These are phyloP conservation scores for Oppia nitens DNA, from an alignment of 1,140 invertebrate genomes.

Conservation along the genomic window DNA sequence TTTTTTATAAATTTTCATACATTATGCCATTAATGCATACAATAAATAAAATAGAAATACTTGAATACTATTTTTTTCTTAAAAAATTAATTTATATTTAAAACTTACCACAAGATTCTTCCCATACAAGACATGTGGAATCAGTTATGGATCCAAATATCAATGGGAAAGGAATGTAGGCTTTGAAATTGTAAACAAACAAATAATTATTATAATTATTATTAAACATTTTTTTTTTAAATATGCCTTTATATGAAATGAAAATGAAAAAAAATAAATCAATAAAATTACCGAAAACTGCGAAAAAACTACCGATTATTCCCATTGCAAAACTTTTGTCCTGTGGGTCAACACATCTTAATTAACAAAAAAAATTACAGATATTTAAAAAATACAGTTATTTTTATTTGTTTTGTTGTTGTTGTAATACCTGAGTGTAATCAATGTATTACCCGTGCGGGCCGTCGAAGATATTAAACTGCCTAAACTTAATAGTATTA, in stretches of 20 bases:
- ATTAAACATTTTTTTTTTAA: too few species aligned
- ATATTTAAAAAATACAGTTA: too few species aligned
- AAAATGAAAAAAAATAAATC: too few species aligned
- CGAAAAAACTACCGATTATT: conserved; percentile 17
- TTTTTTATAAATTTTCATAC: too few species aligned
- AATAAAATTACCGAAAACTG: conserved; percentile 18
- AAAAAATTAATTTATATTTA: too few species aligned
- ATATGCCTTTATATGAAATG: too few species aligned
- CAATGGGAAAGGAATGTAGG: conserved; percentile 27
- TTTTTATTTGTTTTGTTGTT: too few species aligned
- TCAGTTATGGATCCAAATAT: conserved; percentile 27
- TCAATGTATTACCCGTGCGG: neutral
- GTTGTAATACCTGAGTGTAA: too few species aligned
- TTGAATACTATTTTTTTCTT: too few species aligned
- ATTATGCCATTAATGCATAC: too few species aligned
- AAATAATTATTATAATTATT: too few species aligned
- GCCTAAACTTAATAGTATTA: neutral
- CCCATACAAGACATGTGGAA: conserved; percentile 26
- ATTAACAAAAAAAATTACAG: conserved; percentile 6
- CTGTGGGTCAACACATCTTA: conserved; percentile 20
- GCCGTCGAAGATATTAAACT: conserved; percentile 3
- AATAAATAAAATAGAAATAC: too few species aligned
- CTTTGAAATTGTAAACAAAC: conserved; percentile 12
- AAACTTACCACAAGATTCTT: conserved; percentile 21
- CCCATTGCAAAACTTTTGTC: conserved; percentile 23